Evolutionary conservation across 2,113 vertebrate species (phyloP).

Genomic region (Thalassarche chlororhynchos): DNA sequence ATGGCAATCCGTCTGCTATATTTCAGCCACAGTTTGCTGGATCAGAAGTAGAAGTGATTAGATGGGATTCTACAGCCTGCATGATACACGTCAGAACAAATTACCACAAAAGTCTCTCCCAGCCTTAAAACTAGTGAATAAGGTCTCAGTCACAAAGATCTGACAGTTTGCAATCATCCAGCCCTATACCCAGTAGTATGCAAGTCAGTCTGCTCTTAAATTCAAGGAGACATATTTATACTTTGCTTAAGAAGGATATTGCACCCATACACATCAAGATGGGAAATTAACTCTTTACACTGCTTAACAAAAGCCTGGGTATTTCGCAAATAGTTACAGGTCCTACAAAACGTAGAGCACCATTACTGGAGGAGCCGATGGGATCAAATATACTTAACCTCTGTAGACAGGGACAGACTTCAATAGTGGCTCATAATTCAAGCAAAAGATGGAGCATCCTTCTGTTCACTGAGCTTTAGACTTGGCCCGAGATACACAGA

Average conservation of each 20-base stretch:
- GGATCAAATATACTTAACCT: neutral
- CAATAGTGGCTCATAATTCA: rapidly evolving
- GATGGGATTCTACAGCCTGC: neutral
- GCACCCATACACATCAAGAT: neutral
- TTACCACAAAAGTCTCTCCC: neutral
- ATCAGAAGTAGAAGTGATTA: neutral
- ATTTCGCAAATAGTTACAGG: too few species aligned
- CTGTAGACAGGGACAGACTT: neutral
- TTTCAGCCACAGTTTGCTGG: neutral
- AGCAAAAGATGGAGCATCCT: neutral
- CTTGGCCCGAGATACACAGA: neutral
- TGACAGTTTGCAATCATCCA: neutral
- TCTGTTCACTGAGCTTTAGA: neutral
- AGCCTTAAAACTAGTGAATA: neutral
- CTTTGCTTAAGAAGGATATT: neutral
- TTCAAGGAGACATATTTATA: neutral
- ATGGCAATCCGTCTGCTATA: neutral
- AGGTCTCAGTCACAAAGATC: neutral
- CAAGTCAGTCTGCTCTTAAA: neutral
- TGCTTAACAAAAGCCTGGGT: neutral
- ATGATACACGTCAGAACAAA: neutral
- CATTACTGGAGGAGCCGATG: neutral
- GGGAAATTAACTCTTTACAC: neutral
- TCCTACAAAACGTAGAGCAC: neutral
- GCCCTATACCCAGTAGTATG: neutral